These are phyloP conservation scores for Sebastiscus tertius DNA, from an alignment of 2,797 vertebrate genomes.

Conservation along the genomic window DNA sequence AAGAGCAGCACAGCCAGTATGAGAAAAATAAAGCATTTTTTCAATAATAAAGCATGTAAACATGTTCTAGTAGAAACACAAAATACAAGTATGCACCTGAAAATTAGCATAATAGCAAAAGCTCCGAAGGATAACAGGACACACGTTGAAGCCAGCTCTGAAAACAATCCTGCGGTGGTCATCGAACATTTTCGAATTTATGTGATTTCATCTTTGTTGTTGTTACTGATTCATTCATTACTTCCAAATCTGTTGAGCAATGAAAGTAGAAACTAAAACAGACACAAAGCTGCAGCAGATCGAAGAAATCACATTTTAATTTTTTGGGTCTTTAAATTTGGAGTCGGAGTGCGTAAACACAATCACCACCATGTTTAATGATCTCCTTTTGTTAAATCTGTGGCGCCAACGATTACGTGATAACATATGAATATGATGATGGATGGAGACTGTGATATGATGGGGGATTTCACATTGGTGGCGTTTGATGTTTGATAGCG, in stretches of 20 bases:
- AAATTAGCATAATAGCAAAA: neutral
- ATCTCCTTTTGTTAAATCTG: constrained; percentile 14
- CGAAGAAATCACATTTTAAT: neutral
- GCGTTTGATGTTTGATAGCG: neutral
- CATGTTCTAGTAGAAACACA: neutral
- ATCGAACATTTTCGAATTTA: neutral
- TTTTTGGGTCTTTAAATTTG: neutral
- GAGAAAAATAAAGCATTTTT: no score
- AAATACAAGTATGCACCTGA: neutral
- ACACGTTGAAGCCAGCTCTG: neutral
- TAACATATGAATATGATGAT: constrained; percentile 34
- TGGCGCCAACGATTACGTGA: constrained; percentile 30
- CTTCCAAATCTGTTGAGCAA: neutral
- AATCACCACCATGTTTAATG: neutral
- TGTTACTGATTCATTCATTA: neutral
- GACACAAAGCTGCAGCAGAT: neutral
- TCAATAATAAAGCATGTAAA: no score
- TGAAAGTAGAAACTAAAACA: neutral
- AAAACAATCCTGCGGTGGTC: neutral
- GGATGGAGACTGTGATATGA: neutral
- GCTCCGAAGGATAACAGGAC: neutral
- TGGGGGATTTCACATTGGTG: neutral
- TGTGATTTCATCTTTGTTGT: neutral
- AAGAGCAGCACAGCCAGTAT: no score
- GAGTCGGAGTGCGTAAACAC: neutral